Base-by-base conservation (phyloP, 2,797 vertebrate genomes). In the Thripadectes ignobilis region DNA sequence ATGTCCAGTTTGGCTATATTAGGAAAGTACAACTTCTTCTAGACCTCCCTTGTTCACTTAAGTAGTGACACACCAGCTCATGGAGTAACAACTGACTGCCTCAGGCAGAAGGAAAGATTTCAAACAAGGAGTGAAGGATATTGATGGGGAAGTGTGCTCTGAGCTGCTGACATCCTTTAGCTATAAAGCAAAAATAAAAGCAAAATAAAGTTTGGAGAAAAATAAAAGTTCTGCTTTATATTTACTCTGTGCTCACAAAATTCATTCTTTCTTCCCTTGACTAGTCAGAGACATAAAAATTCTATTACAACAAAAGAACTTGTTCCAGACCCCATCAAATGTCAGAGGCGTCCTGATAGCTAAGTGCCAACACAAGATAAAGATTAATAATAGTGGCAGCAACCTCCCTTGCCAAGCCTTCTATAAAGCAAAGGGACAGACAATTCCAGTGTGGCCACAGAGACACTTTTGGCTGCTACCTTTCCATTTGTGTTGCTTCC, bases 311-410 rank as follows among this genome's bases (percentile, higher is more conserved):
- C 88, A 91, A 92, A 87, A 95, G 68, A 87, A 90, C 82, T 95
- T 92, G 87, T 91, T 95, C 87, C 91, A 97, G 93, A 92, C 89
- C 69, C 91, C 87, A 96, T 94, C 95, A 96, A 94, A 85, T 86
- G 89, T 93, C 95, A 94, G 87, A 88, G 80, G 57, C 30, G 4
- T 95, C 92, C 89, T 91, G 85, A 82, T 73, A 96, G 89, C 85
- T 46, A 73, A 95, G 92, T 88, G 82, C 76, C 95, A 95, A 85
- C 73, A 86, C 73, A 46, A 97, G 85, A 94, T 88, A 96, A 94
- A 95, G 95, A 95, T 97, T 95, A 95, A 93, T 94, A 94, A 91
- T 78, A 83, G 81, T 85, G 76, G 55, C 91, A 95, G 62, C 81
- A 93, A 63, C 75, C 82, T 88, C 69, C 69, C 74, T 88, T 91